Conservation (phyloP, 2,797 vertebrate species). For the Gallinago nigripennis region DNA sequence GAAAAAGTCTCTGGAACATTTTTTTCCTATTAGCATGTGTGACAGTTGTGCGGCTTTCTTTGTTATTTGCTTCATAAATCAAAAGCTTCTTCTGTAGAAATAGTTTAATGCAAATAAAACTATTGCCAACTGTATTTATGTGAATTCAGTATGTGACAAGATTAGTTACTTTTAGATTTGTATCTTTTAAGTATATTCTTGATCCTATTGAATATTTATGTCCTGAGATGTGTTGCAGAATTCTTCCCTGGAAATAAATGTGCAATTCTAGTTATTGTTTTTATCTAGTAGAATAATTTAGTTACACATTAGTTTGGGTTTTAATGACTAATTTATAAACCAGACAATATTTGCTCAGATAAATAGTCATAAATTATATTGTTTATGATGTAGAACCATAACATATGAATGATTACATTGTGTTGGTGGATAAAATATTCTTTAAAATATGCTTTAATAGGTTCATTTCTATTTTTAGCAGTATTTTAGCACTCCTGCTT, state of each 20-base stretch:
- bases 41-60: not conserved
- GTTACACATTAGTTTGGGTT: not conserved
- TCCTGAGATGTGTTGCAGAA: not conserved
- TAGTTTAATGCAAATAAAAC: not conserved
- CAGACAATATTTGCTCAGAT: not conserved
- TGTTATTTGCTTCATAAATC: not conserved
- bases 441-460: not conserved
- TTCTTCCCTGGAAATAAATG: not conserved
- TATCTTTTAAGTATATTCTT: not conserved
- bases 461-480: not conserved
- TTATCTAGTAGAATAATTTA: not conserved
- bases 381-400: not conserved
- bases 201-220: not conserved
- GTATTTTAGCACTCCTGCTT: not conserved
- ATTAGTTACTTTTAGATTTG: not conserved
- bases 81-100: not conserved
- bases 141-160: not conserved
- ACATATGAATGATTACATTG: not conserved
- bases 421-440: not conserved
- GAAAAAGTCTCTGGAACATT: not conserved
- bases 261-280: not conserved
- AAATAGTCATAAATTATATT: not conserved
- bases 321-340: not conserved
- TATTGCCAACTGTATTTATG: not conserved
- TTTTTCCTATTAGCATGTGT: slow-evolving; percentile 58